Evolutionary conservation across 92 coral and sea anemone species (phyloP).

Genomic region (Pocillopora meandrina): DNA sequence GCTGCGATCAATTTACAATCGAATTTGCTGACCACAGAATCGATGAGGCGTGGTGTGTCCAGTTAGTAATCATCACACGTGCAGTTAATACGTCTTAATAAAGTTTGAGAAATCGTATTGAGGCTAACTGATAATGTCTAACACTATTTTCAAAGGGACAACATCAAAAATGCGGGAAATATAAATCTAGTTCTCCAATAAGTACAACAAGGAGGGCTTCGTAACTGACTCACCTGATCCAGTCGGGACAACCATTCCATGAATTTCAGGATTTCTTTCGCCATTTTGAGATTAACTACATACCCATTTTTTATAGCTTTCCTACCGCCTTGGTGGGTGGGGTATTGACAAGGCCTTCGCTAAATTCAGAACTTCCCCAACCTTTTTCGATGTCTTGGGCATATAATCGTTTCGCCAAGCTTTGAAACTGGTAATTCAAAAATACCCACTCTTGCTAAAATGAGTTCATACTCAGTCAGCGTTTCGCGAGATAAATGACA

Average conservation of each 20-base stretch:
- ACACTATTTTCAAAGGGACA: too few species aligned
- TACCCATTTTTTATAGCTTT: slow-evolving; percentile 52
- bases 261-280: slow-evolving; percentile 8
- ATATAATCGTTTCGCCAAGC: not conserved
- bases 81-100: too few species aligned
- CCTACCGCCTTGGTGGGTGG: slow-evolving; percentile 43
- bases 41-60: too few species aligned
- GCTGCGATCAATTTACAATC: too few species aligned
- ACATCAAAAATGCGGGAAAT: not conserved
- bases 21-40: too few species aligned
- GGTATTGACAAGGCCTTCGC: slow-evolving; percentile 59
- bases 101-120: too few species aligned
- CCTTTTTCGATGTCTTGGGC: slow-evolving; percentile 57
- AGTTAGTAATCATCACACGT: too few species aligned
- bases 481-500: too few species aligned
- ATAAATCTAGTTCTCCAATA: not conserved
- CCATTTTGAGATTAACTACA: not conserved
- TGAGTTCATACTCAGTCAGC: not conserved
- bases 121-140: too few species aligned
- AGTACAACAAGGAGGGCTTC: not conserved
- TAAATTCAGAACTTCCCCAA: slow-evolving; percentile 49
- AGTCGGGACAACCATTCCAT: slow-evolving; percentile 54
- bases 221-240: slow-evolving; percentile 55
- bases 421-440: slow-evolving; percentile 16
- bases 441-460: slow-evolving; percentile 23